A percentile compares a stretch with the other conserved stretches of the same genome.
phyloP scores from a whole-genome alignment of 37 sponge, comb jelly and placozoan species.

The Chondrilla cf. caribensis region DNA sequence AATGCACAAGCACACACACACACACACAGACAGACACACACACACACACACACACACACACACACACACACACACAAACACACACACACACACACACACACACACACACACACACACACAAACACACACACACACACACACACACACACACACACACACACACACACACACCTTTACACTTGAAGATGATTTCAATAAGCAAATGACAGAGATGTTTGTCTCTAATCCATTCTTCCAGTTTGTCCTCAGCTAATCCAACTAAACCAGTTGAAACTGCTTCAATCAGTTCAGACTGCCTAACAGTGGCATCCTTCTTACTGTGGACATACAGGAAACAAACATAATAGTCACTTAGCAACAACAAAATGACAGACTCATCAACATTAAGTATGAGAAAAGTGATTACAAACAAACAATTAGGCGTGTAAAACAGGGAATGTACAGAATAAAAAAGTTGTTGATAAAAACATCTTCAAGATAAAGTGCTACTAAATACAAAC shows the following conservation, averaged over 20 bases:
- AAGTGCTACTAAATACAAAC: too few relatives aligned
- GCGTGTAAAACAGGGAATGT: too few relatives aligned
- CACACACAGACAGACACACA: neutral
- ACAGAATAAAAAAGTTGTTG: too few relatives aligned
- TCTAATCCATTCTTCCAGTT: conserved; percentile 38
- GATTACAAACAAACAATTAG: too few relatives aligned
- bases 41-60: neutral
- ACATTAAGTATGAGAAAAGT: too few relatives aligned
- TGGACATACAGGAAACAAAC: neutral
- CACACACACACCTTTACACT: neutral
- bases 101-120: too few relatives aligned
- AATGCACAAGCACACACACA: neutral
- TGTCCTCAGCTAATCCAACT: conserved; percentile 42
- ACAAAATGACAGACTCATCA: too few relatives aligned
- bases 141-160: neutral
- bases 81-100: neutral
- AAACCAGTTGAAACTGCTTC: conserved; percentile 42
- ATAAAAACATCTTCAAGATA: too few relatives aligned
- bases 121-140: neutral
- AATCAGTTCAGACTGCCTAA: conserved; percentile 47
- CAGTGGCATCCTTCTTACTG: conserved; percentile 59
- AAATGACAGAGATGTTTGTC: conserved; percentile 48
- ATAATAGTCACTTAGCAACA: neutral
- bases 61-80: neutral
- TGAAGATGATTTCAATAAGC: conserved; percentile 30